Percentiles rank a stretch among this genome's conserved stretches.
Evolutionary conservation across 2,888 invertebrate species (phyloP).

Genomic region (Stomorhina lunata): DNA sequence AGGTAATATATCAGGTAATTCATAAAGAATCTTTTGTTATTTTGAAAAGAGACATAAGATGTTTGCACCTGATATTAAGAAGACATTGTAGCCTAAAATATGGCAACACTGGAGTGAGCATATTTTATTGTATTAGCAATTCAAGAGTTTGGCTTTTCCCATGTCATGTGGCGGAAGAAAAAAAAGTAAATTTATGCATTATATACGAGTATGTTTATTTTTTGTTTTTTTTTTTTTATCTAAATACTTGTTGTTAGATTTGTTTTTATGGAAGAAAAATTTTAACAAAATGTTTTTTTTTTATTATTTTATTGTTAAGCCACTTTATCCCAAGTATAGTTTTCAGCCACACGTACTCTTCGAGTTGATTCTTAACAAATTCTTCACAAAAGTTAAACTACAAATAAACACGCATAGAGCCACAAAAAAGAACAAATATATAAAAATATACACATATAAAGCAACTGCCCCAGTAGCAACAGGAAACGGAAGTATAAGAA

Average conservation of each 20-base stretch:
- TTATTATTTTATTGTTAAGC: no score
- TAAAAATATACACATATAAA: background rate
- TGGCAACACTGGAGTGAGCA: no score
- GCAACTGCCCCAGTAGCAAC: background rate
- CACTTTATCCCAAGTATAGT: conserved; percentile 58
- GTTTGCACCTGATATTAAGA: no score
- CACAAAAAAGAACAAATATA: background rate
- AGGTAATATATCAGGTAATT: no score
- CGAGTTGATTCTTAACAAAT: conserved; percentile 9
- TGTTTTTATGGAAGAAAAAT: conserved; percentile 69
- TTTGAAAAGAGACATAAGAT: no score
- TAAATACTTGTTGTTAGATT: conserved; percentile 67
- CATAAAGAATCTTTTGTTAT: no score
- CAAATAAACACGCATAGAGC: conserved; percentile 2
- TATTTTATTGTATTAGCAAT: no score
- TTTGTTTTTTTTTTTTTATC: conserved; percentile 33
- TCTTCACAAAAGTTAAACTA: background rate
- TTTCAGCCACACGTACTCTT: conserved; percentile 13
- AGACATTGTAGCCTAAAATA: no score
- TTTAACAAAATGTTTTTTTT: conserved; percentile 71
- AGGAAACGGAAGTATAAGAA: conserved; percentile 23
- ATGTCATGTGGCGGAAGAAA: no score
- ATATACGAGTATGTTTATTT: no score
- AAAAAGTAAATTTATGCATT: no score
- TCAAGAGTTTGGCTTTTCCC: no score